Evolutionary conservation across 2,797 vertebrate species (phyloP), one percentile per base, ranked within the genome.

Genomic region (Telmatherina bonti): DNA sequence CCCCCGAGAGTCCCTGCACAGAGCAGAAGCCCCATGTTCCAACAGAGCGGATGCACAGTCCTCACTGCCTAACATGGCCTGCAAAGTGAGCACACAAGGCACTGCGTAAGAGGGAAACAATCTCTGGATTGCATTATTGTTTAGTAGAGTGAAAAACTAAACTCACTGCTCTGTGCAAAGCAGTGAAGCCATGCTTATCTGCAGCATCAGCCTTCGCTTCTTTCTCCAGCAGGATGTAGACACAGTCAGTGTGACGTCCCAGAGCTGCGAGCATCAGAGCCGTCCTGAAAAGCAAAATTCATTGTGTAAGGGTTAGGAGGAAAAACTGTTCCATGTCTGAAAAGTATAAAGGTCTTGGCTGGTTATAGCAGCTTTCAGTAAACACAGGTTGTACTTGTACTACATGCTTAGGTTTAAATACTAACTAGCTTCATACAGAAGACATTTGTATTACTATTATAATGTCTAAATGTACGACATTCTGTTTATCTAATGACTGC

Each of bases 221-320:
- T 90, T 97, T 98, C 91, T 99, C 97, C 89, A 99, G 89, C 79
- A 99, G 93, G 81, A 99, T 96, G 76, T 97, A 96, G 72, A 97
- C 95, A 56, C 97, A 99, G 91, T 98, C 97, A 0, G 95, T 94
- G 43, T 99, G 96, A 84, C 94, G 87, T 8, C 96, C 96, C 88
- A 97, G 92, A 88, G 97, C 94, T 0, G 97, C 96, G 91, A 99
- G 89, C 97, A 98, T 98, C 88, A 99, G 90, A 0, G 97, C 95
- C 55, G 97, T 98, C 88, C 97, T 99, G 52, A 56, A 68, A 41
- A 55, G 22, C 7, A 54, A 63, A 27, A 26, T 77, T 5, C 45
- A 27, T 27, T 16, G 16, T 24, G 15, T 49, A 20, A 38, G 16
- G 11, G 4, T 65, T 26, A 31, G 18, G 13, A 10, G 3, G 22